These are phyloP conservation scores for Epinephelus awoara DNA, from an alignment of 2,797 vertebrate genomes.

Conservation along the genomic window DNA sequence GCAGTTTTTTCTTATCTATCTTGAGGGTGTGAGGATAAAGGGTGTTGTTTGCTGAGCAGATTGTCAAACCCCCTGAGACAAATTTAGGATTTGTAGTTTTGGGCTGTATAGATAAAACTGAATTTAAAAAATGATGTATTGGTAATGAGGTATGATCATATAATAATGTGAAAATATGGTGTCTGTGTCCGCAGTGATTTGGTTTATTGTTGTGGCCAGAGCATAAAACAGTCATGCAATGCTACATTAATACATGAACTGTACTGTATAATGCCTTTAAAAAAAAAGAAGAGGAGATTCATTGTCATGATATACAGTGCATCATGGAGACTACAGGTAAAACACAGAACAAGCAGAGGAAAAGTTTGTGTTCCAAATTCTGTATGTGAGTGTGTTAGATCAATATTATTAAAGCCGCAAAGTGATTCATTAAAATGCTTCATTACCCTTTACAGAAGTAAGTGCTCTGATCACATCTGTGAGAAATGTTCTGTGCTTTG, in stretches of 20 bases:
- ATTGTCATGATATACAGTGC: neutral
- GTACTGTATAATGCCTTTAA: neutral
- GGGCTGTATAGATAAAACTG: neutral
- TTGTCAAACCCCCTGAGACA: neutral
- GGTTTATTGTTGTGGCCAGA: neutral
- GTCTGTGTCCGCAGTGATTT: neutral
- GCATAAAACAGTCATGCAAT: neutral
- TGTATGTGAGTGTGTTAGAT: neutral
- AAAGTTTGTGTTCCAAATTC: neutral
- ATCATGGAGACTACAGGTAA: neutral
- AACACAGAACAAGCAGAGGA: neutral
- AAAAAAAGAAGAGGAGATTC: neutral
- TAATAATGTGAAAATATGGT: neutral
- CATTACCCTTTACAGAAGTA: conserved; percentile 5
- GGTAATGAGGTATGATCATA: neutral
- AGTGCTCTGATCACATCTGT: neutral
- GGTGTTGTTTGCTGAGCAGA: neutral
- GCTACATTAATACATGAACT: neutral
- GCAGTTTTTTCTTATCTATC: neutral
- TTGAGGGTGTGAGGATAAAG: neutral
- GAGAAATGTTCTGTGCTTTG: neutral
- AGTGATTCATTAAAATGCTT: conserved; percentile 15
- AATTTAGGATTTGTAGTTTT: neutral
- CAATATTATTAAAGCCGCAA: neutral
- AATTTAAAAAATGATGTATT: neutral